Evolutionary conservation across 2,888 invertebrate species (phyloP), one percentile per base, ranked within the genome.

Genomic region (Mantis religiosa): DNA sequence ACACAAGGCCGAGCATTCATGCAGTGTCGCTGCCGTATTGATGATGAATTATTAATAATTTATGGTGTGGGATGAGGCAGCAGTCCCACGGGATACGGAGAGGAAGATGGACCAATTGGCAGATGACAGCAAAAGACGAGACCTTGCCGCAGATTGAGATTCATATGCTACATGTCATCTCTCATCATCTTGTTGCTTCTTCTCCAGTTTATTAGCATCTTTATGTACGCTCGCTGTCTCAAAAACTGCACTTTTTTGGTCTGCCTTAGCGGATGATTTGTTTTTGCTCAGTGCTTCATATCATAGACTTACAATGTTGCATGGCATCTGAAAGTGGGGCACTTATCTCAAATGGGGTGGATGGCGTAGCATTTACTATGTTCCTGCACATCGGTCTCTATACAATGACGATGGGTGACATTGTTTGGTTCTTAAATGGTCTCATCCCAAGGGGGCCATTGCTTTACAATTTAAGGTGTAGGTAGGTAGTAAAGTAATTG

Each of bases 61-160:
- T 82, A 34, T 87, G 30, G 82, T 87, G 82, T 87, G 87, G 87
- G 87, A 54, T 82, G 82, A 41, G 41, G 82, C 20, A 71, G 54
- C 54, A 71, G 54, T 71, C 54, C 54, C 54, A 71, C 54, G 54
- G 8, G 54, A 71, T 71, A 4, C 54, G 25, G 54, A 71, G 54
- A 71, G 34, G 82, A 82, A 82, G 28, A 34, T n/a, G 54, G 27
- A 82, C 82, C 87, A 87, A 87, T 87, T 87, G 86, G 86, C 82
- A 83, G 54, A 85, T 85, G 89, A 83, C 89, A 86, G 86, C 30
- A 85, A 41, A 81, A 88, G 88, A 86, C 88, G 83, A 83, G 85
- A 85, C 89, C 86, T 89, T 87, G 87, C 87, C 83, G 84, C 85
- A 85, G 85, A 89, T 89, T 89, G 89, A 89, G 89, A 89, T 89